phyloP scores from a whole-genome alignment of 2,888 invertebrate genomes.

The Pristionchus arcanus region DNA sequence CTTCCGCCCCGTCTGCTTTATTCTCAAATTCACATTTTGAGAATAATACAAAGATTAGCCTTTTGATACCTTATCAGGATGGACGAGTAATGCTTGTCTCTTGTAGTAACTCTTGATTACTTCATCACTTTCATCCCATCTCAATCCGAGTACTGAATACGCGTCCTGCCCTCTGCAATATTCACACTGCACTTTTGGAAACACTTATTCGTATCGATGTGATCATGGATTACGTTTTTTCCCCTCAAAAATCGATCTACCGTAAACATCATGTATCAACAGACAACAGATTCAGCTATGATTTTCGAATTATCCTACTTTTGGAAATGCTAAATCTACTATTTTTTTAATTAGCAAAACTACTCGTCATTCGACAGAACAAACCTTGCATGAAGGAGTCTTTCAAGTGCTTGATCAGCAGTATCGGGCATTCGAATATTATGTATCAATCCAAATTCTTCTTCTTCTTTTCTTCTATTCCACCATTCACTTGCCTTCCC shows the following conservation, averaged over 20 bases:
- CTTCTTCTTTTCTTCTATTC: background rate
- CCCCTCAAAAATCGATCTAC: too few relatives aligned
- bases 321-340: too few relatives aligned
- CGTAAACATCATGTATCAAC: too few relatives aligned
- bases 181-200: too few relatives aligned
- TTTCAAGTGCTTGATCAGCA: conserved; percentile 47
- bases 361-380: background rate
- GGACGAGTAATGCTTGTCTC: conserved; percentile 93
- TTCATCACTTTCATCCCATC: conserved; percentile 91
- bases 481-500: conserved; percentile 7
- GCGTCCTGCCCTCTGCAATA: conserved; percentile 87
- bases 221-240: too few relatives aligned
- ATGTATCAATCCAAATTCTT: background rate
- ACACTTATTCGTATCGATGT: too few relatives aligned
- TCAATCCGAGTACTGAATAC: conserved; percentile 92
- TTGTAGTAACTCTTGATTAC: conserved; percentile 96
- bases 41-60: background rate
- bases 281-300: too few relatives aligned
- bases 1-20: conserved; percentile 87
- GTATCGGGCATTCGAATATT: conserved; percentile 52
- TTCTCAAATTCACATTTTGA: conserved; percentile 57
- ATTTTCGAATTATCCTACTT: too few relatives aligned
- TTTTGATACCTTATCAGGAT: conserved; percentile 88
- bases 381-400: conserved; percentile 43
- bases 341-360: too few relatives aligned